These are phyloP conservation scores for Agrotis exclamationis DNA, from an alignment of 2,888 invertebrate genomes.

Conservation along the genomic window DNA sequence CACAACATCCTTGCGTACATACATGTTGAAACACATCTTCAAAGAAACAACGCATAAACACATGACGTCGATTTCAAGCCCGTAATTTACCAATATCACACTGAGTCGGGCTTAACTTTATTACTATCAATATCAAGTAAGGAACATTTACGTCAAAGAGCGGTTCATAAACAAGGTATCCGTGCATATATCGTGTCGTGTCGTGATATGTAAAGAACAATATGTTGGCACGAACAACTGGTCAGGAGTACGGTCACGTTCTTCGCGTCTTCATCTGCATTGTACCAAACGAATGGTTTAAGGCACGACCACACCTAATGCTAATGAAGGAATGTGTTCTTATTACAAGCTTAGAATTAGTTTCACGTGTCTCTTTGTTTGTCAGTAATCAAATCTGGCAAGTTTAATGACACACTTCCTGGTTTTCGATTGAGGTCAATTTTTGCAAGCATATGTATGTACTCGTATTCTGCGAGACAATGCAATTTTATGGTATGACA, in stretches of 20 bases:
- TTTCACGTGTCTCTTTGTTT: no score
- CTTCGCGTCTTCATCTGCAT: conserved; percentile 73
- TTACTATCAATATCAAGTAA: conserved; percentile 66
- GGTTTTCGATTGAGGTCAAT: no score
- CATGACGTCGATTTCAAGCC: conserved; percentile 11
- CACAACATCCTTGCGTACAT: not conserved
- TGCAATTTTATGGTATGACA: no score
- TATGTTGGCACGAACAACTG: conserved; percentile 72
- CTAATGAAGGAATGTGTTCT: conserved; percentile 2
- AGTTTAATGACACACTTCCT: no score
- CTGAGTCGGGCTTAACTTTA: conserved; percentile 62
- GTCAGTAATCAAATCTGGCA: no score
- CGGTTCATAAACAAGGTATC: conserved; percentile 76
- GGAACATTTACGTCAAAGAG: conserved; percentile 72
- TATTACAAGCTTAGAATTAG: no score
- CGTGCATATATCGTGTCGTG: conserved; percentile 60
- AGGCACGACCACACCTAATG: conserved; percentile 34
- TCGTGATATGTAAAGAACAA: conserved; percentile 73
- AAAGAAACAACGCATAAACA: conserved; percentile 21
- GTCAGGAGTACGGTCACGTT: conserved; percentile 75
- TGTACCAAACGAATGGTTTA: conserved; percentile 50
- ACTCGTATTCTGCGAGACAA: no score
- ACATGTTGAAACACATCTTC: not conserved
- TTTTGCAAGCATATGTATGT: no score
- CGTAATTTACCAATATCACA: conserved; percentile 59